Evolutionary conservation across 2,888 invertebrate species (phyloP), one percentile per base, ranked within the genome.

Genomic region (Cactoblastis cactorum): DNA sequence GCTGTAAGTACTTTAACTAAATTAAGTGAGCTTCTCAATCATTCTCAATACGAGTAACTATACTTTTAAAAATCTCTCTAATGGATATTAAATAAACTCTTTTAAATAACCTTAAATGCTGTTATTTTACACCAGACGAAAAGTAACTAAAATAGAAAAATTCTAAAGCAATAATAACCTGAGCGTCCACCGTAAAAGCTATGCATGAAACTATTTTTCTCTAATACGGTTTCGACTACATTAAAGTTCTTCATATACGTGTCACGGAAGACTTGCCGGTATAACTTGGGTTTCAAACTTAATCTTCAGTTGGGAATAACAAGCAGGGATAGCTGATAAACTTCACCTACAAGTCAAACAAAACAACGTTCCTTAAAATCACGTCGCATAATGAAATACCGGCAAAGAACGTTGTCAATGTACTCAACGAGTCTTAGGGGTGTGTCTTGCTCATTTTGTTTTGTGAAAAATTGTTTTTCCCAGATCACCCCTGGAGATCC

Each of bases 391-490:
- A 74, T 75, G 73, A 75, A 76, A 71, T 72, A 77, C 77, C 63
- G 74, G 65, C 67, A 60, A 66, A 69, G 66, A 61, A 61, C 65
- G 64, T 59, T 56, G 63, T 62, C 63, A 62, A 68, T 52, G 69
- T 61, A 73, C 68, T 66, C 66, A 69, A 75, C 68, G 73, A 63
- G 69, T 69, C 67, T 67, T 68, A 65, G 73, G 83, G 84, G 85
- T 74, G 85, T 85, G 83, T 76, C 77, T 75, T 69, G 65, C 78
- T 83, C 80, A 80, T 83, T 84, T 86, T 75, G 75, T 77, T 79
- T 76, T 63, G 77, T 87, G 84, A 87, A 87, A 88, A 88, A 88
- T 87, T 78, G 80, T 80, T 61, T 54, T 50, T 53, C 57, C 54
- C 52, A 57, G 63, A 61, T 67, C 63, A 65, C 74, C 74, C 70